Evolutionary conservation across 2,113 vertebrate genomes (phyloP), one percentile per base, ranked within the genome.

Genomic region (Miniopterus natalensis): DNA sequence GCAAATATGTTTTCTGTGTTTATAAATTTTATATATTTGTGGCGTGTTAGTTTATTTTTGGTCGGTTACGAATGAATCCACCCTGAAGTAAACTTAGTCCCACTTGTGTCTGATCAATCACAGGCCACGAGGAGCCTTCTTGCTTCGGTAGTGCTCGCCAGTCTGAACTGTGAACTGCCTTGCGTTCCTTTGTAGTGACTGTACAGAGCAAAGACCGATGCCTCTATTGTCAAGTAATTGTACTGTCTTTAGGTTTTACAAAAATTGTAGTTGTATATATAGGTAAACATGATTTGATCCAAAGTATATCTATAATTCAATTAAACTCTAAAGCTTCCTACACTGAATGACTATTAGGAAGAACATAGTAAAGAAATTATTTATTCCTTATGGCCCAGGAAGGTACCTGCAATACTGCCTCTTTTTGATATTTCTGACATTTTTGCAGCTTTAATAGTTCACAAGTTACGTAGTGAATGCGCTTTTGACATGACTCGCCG

Each of bases 41-140:
- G 88, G 29, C 92, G 84, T 71, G 6, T 75, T 59, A 55, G n/a
- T 21, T 88, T 88, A 25, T 68, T 80, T 90, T 88, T 71, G 66
- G n/a, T 73, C 40, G 11, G 1, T 49, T 61, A 47, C 71, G 59
- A 84, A 20, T 84, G 74, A 87, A 75, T 31, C 3, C 27, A 51
- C 21, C 20, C 1, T 57, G 27, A 27, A 27, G 66, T 42, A 57
- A 70, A 77, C 13, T 70, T 88, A 61, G 4, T 93, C 21, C 23
- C 27, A 15, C 20, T 80, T 40, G 29, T 20, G 11, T 29, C 47
- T 27, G 42, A 20, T 78, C 14, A 17, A 4, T 61, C n/a, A 27
- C 15, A 77, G 90, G 20, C 29, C n/a, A 21, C 1, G 2, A 63
- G 15, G 21, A 73, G 5, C 55, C 40, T 71, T 81, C 45, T 25